phyloP scores from a whole-genome alignment of 2,797 vertebrate species.

The Notoglanidium macrostoma region DNA sequence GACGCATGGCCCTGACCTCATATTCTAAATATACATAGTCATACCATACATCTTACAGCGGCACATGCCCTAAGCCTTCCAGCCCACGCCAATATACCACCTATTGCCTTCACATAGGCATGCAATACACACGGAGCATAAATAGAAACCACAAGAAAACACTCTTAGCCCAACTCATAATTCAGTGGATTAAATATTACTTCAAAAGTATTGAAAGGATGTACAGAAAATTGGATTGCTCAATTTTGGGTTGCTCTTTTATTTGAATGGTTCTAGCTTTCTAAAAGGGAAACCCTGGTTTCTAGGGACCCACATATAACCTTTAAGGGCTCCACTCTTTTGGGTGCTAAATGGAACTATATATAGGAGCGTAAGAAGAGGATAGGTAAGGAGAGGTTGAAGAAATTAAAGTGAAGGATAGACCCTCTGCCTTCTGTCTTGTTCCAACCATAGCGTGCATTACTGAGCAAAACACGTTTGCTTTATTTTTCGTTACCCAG shows the following conservation, averaged over 20 bases:
- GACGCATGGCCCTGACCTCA: conserved; percentile 60
- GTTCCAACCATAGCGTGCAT: conserved; percentile 24
- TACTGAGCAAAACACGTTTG: conserved; percentile 42
- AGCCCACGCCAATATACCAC: conserved; percentile 37
- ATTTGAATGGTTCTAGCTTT: not conserved
- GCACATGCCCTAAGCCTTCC: conserved; percentile 42
- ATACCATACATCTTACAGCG: conserved; percentile 59
- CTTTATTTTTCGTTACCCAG: conserved; percentile 42
- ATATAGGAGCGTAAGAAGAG: not conserved
- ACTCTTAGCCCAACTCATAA: not conserved
- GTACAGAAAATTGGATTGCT: not conserved
- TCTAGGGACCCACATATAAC: not conserved
- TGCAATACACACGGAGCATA: conserved; percentile 7
- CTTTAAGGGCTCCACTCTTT: not conserved
- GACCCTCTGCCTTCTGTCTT: not conserved
- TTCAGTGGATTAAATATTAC: not conserved
- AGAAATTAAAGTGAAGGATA: not conserved
- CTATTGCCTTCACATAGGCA: conserved; percentile 34
- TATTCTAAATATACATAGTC: conserved; percentile 64
- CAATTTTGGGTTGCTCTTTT: not conserved
- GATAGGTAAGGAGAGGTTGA: not conserved
- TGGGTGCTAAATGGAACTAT: not conserved
- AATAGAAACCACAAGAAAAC: conserved; percentile 20
- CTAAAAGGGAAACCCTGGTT: not conserved
- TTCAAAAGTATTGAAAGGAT: not conserved